These are phyloP conservation scores for Raillietiella orientalis DNA, from an alignment of 2,888 invertebrate species.

Conservation along the genomic window DNA sequence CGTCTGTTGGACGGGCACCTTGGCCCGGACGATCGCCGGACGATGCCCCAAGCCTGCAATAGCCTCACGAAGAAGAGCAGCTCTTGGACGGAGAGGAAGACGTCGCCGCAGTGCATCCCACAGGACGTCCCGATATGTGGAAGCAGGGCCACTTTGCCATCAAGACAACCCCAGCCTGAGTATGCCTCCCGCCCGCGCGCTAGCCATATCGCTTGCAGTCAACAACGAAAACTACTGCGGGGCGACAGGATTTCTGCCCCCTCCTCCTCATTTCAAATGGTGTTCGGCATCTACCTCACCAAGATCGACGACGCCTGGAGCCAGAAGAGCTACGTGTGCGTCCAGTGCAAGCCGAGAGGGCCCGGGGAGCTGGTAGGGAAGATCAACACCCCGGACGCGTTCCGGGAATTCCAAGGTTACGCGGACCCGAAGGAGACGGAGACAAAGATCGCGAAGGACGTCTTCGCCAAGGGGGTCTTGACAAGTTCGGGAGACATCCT, in stretches of 20 bases:
- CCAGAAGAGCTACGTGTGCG: constrained; percentile 16
- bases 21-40: too few species aligned
- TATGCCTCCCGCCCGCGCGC: too few species aligned
- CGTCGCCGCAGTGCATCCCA: too few species aligned
- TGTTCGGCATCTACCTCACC: constrained; percentile 18
- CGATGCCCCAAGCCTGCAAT: too few species aligned
- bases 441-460: constrained; percentile 18
- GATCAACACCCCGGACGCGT: constrained; percentile 14
- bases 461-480: constrained; percentile 14
- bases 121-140: too few species aligned
- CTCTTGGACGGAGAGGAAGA: too few species aligned
- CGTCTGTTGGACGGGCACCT: too few species aligned
- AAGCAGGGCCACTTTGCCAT: constrained; percentile 17
- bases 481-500: constrained; percentile 32
- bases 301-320: constrained; percentile 23
- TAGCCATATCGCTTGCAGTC: too few species aligned
- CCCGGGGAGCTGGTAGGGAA: constrained; percentile 19
- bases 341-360: constrained; percentile 17
- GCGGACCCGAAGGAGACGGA: constrained; percentile 15
- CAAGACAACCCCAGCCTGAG: constrained; percentile 18
- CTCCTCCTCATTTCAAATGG: constrained; percentile 12
- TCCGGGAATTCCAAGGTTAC: constrained; percentile 19
- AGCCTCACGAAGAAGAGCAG: too few species aligned
- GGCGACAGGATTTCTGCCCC: constrained; percentile 17
- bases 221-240: constrained; percentile 18